A percentile compares a stretch with the other conserved stretches of the same genome.
phyloP scores from a whole-genome alignment of 2,797 vertebrate species.

The Manis pentadactyla region DNA sequence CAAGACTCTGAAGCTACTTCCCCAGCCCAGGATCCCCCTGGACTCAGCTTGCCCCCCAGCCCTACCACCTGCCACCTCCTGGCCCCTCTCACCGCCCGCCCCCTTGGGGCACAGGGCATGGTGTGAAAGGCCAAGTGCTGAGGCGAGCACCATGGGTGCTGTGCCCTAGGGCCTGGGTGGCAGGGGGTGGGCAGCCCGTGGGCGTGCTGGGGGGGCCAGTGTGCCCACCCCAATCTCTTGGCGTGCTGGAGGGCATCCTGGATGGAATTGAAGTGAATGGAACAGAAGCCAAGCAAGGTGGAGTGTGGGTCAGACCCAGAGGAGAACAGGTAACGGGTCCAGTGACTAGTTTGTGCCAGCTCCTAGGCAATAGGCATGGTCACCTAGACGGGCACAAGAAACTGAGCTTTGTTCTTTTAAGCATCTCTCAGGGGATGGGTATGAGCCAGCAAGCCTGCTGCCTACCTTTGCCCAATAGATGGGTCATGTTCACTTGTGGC shows the following conservation, averaged over 20 bases:
- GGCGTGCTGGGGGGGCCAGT: constrained; percentile 85
- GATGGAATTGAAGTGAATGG: constrained; percentile 99
- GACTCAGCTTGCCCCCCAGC: constrained; percentile 36
- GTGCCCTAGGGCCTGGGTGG: constrained; percentile 84
- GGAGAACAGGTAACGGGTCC: constrained; percentile 94
- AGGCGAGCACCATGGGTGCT: constrained; percentile 85
- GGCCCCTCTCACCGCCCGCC: constrained; percentile 76
- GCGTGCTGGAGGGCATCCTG: constrained; percentile 97
- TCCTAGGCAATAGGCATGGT: neutral
- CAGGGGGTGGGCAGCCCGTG: constrained; percentile 83
- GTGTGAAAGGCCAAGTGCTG: constrained; percentile 82
- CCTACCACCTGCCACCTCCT: constrained; percentile 63
- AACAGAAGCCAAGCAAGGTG: constrained; percentile 99
- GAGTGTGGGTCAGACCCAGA: constrained; percentile 98
- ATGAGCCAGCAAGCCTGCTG: neutral
- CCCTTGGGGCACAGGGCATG: constrained; percentile 82
- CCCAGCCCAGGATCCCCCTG: neutral
- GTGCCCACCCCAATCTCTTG: constrained; percentile 98
- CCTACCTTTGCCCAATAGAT: constrained; percentile 47
- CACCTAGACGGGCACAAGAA: neutral
- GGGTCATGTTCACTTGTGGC: neutral
- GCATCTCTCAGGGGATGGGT: neutral
- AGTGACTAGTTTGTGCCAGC: neutral
- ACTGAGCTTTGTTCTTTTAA: neutral
- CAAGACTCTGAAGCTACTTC: constrained; percentile 54